phyloP scores from a whole-genome alignment of 2,888 invertebrate species.

The Apotomis betuletana region DNA sequence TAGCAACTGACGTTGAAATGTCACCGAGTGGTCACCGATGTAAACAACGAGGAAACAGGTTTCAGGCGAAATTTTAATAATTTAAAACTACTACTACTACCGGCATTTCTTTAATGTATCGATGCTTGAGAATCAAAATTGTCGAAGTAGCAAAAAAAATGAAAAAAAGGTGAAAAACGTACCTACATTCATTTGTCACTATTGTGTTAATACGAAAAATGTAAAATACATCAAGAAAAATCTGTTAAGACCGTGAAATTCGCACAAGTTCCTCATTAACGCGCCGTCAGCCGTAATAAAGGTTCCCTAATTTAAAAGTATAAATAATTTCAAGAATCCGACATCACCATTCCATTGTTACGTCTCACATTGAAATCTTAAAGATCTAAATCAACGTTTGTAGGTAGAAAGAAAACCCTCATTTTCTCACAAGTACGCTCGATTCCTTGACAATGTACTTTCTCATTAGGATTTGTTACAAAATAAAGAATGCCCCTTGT shows the following conservation, averaged over 20 bases:
- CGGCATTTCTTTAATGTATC: no score
- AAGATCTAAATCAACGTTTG: slow-evolving; percentile 27
- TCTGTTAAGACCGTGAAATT: neutral
- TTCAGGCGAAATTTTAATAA: no score
- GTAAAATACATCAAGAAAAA: neutral
- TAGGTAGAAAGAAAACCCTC: slow-evolving; percentile 19
- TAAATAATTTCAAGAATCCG: slow-evolving; percentile 28
- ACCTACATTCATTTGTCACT: neutral
- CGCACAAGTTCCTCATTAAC: slow-evolving; percentile 16
- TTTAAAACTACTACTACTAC: no score
- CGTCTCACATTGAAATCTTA: slow-evolving; percentile 20
- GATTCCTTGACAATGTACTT: slow-evolving; percentile 31
- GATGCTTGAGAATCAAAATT: no score
- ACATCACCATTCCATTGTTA: slow-evolving; percentile 21
- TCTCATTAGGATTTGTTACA: slow-evolving; percentile 30
- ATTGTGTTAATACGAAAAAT: neutral
- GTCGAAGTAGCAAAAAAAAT: neutral
- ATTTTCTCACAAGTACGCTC: slow-evolving; percentile 22
- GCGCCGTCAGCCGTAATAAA: neutral
- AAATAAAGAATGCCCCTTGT: slow-evolving; percentile 28
- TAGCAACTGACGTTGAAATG: no score
- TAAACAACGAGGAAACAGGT: no score
- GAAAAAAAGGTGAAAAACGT: no score
- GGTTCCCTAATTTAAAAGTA: slow-evolving; percentile 28
- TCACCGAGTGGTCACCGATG: no score